These are phyloP conservation scores for Andrena cerasifolii DNA, from an alignment of 1,140 invertebrate genomes.

Conservation along the genomic window DNA sequence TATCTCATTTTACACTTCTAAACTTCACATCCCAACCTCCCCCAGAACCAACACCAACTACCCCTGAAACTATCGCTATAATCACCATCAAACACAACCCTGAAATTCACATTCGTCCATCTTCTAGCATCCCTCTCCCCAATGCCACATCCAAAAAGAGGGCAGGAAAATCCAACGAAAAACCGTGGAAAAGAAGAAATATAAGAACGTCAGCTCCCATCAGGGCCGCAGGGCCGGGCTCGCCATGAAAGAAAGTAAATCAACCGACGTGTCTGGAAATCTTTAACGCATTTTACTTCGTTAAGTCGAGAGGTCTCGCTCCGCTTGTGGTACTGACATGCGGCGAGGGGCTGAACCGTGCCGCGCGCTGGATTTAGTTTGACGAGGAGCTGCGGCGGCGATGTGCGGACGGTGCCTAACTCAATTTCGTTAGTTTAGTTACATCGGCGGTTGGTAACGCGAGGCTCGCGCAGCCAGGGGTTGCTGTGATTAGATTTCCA, in stretches of 20 bases:
- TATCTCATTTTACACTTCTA: no score
- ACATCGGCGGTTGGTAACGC: conserved; percentile 78
- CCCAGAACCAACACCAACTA: no score
- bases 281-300: conserved; percentile 67
- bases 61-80: no score
- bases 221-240: not conserved
- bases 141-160: no score
- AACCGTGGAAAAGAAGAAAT: not conserved
- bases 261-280: conserved; percentile 52
- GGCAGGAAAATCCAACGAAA: not conserved
- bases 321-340: conserved; percentile 56
- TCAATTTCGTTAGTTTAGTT: conserved; percentile 80
- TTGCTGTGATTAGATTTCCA: conserved; percentile 79
- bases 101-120: no score
- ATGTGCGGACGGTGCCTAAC: conserved; percentile 74
- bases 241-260: conserved; percentile 27
- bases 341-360: conserved; percentile 57
- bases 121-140: no score
- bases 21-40: no score
- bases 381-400: conserved; percentile 73
- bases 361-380: conserved; percentile 72
- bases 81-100: no score
- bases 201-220: not conserved
- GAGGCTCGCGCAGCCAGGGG: conserved; percentile 70
- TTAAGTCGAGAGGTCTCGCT: conserved; percentile 65